Evolutionary conservation across 2,888 invertebrate species (phyloP), one percentile per base, ranked within the genome.

Genomic region (Habrosyne pyritoides): DNA sequence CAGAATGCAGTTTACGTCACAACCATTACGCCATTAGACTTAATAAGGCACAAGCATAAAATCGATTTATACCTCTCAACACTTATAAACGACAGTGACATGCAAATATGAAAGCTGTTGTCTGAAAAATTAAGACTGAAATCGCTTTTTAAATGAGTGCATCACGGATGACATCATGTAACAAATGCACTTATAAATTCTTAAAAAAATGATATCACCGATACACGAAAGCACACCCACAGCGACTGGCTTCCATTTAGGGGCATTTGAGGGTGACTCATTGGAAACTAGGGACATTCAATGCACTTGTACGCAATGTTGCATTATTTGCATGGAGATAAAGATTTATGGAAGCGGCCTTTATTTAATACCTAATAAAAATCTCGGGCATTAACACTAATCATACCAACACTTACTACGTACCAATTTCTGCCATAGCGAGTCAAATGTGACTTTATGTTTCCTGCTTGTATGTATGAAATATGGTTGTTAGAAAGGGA

Each of bases 301-400:
- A 78, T 80, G 81, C 85, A 86, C 81, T 84, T 84, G 83, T 71
- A 75, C 67, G 61, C 72, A 77, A 73, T 71, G 57, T 69, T 73
- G 72, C 70, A 72, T 65, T 65, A 61, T 56, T 58, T 57, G 53
- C 55, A 54, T 59, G 46, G 55, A 47, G 8, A 1, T 55, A 42
- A n/a, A 2, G 18, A 42, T 42, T 42, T 18, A 42, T 79, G 63
- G 78, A 81, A 69, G 67, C 10, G 72, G n/a, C 68, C 53, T 22
- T 50, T 26, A 48, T 28, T 24, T 42, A 24, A 5, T 24, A 7
- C 3, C 4, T 5, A 24, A 24, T 24, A 24, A 5, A 7, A 24
- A 24, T 24, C 7, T 24, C 3, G 24, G 3, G 7, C 24, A 5
- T 24, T 24, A 24, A 24, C 7, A n/a, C n/a, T n/a, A n/a, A n/a